phyloP scores from a whole-genome alignment of 2,888 invertebrate genomes.

The Drosophila subsilvestris region DNA sequence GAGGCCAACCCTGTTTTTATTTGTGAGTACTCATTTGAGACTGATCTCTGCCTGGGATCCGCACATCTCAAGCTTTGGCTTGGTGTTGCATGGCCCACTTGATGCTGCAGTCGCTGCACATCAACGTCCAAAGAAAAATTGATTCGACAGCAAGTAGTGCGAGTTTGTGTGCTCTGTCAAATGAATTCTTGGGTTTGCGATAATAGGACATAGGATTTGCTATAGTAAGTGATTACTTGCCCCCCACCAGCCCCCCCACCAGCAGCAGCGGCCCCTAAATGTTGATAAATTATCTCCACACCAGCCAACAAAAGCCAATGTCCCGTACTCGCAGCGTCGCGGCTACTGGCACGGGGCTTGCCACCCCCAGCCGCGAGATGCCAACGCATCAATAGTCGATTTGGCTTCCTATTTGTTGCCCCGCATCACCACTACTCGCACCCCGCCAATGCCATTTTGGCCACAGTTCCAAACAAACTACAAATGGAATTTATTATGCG shows the following conservation, averaged over 20 bases:
- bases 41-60: too few relatives aligned
- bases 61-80: too few relatives aligned
- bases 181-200: too few relatives aligned
- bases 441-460: conserved; percentile 19
- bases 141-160: too few relatives aligned
- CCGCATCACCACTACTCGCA: neutral
- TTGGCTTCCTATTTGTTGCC: conserved; percentile 46
- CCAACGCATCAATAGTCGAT: conserved; percentile 74
- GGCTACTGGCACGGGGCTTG: conserved; percentile 42
- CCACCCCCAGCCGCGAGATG: conserved; percentile 55
- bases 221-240: conserved; percentile 67
- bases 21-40: too few relatives aligned
- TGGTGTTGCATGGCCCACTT: too few relatives aligned
- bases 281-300: conserved; percentile 77
- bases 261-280: conserved; percentile 57
- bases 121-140: too few relatives aligned
- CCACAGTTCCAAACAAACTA: conserved; percentile 57
- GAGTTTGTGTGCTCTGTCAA: too few relatives aligned
- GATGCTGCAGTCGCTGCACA: too few relatives aligned
- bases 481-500: conserved; percentile 78
- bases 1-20: too few relatives aligned
- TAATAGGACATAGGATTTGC: conserved; percentile 39
- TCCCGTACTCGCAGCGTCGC: conserved; percentile 26
- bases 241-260: conserved; percentile 48
- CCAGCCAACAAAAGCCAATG: conserved; percentile 57